These are phyloP conservation scores for Chrysomallon squamiferum DNA, from an alignment of 1,140 invertebrate species.

Conservation along the genomic window DNA sequence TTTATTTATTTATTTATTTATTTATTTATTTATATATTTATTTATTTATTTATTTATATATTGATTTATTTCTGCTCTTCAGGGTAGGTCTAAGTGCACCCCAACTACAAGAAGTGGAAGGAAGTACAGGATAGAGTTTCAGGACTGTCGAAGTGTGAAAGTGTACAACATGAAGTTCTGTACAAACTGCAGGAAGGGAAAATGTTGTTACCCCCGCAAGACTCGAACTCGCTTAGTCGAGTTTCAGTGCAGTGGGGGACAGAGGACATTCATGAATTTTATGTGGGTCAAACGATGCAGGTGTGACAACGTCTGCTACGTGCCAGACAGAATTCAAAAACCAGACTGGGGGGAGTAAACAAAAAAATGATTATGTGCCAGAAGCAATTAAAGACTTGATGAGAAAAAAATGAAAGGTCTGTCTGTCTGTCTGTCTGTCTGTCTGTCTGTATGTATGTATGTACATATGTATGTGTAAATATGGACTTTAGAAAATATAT, in stretches of 20 bases:
- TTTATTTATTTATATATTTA: background rate
- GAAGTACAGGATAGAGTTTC: constrained; percentile 68
- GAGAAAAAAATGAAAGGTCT: too few relatives aligned
- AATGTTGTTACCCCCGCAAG: constrained; percentile 69
- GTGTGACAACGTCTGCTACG: constrained; percentile 41
- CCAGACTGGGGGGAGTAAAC: too few relatives aligned
- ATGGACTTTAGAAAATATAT: too few relatives aligned
- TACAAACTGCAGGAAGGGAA: constrained; percentile 67
- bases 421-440: too few relatives aligned
- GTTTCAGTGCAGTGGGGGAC: constrained; percentile 50
- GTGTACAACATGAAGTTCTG: constrained; percentile 72
- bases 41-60: background rate
- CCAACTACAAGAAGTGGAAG: constrained; percentile 68
- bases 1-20: background rate
- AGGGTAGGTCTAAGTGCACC: constrained; percentile 73
- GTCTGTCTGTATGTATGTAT: too few relatives aligned
- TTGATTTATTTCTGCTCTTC: constrained; percentile 9
- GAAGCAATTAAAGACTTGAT: too few relatives aligned
- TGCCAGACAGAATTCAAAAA: background rate
- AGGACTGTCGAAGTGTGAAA: constrained; percentile 71
- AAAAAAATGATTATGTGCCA: too few relatives aligned
- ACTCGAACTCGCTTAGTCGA: constrained; percentile 69
- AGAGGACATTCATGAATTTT: constrained; percentile 30
- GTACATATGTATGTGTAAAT: too few relatives aligned
- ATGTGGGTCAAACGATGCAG: constrained; percentile 57